Conservation (phyloP, 2,113 vertebrate genomes). For the Struthidea cinerea region DNA sequence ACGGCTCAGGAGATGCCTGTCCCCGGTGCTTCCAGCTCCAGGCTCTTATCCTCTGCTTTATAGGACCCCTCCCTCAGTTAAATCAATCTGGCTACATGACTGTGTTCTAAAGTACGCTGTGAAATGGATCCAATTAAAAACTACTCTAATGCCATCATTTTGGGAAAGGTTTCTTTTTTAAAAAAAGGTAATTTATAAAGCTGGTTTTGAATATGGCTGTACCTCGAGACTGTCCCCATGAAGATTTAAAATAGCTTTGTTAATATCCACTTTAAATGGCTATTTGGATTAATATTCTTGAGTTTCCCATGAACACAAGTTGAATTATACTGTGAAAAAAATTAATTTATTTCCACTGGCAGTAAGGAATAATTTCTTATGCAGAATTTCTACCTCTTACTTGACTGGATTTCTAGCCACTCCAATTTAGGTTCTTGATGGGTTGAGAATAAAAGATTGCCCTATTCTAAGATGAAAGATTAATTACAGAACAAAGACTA, state of each 20-base stretch:
- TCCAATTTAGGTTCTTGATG: conserved; percentile 27
- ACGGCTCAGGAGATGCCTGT: neutral
- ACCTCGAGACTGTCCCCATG: neutral
- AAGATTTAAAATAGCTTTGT: neutral
- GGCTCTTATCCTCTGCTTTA: neutral
- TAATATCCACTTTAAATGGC: neutral
- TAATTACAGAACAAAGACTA: conserved; percentile 42
- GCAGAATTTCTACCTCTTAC: conserved; percentile 8
- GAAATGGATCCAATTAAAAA: neutral
- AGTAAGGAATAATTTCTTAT: conserved; percentile 25
- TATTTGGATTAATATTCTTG: conserved; percentile 27
- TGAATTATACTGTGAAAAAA: conserved; percentile 13
- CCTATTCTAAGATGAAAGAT: conserved; percentile 6
- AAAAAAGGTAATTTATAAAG: neutral
- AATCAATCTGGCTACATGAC: neutral
- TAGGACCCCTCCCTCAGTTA: neutral
- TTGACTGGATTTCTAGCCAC: conserved; percentile 30
- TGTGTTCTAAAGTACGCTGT: neutral
- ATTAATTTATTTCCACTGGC: conserved; percentile 15
- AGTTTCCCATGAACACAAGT: neutral
- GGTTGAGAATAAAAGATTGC: conserved; percentile 34
- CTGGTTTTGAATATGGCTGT: neutral
- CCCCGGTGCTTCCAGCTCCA: fast-evolving
- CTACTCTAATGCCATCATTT: fast-evolving
- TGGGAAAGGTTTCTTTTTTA: neutral